These are phyloP conservation scores for Anas platyrhynchos DNA, from an alignment of 2,113 vertebrate genomes.

Conservation along the genomic window DNA sequence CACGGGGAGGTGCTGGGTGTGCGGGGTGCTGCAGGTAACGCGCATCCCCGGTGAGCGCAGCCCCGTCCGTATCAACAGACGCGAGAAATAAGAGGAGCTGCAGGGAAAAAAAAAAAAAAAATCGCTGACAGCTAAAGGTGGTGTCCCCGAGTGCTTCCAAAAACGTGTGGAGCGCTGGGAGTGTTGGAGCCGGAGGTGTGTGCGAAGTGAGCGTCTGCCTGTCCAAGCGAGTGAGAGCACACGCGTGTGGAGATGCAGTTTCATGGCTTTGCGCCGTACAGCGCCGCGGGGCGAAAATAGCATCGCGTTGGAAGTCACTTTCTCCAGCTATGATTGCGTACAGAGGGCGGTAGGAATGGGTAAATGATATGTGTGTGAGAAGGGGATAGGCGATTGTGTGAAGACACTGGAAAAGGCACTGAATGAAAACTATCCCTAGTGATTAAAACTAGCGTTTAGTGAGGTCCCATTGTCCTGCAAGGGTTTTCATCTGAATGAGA, in stretches of 20 bases:
- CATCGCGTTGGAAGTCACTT: background rate
- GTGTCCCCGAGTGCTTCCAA: background rate
- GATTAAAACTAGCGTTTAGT: background rate
- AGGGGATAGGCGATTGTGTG: background rate
- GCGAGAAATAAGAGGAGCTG: background rate
- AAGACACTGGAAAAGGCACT: background rate
- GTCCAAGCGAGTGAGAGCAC: background rate
- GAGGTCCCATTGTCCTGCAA: background rate
- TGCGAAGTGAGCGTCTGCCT: rapidly evolving
- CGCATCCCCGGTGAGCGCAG: too few species aligned
- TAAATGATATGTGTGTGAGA: too few species aligned
- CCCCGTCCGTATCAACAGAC: too few species aligned
- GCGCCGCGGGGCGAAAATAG: background rate
- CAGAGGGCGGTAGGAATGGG: background rate
- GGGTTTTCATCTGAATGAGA: background rate
- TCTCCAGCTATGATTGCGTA: background rate
- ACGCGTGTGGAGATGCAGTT: background rate
- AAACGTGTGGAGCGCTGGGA: background rate
- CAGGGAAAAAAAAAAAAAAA: background rate
- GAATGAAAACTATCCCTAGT: background rate
- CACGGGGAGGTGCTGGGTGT: background rate
- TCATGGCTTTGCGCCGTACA: background rate
- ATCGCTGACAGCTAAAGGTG: background rate
- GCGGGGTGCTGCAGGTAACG: background rate
- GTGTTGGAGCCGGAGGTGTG: background rate